These are phyloP conservation scores for Stenopsyche tienmushanensis DNA, from an alignment of 1,140 invertebrate genomes.

Conservation along the genomic window DNA sequence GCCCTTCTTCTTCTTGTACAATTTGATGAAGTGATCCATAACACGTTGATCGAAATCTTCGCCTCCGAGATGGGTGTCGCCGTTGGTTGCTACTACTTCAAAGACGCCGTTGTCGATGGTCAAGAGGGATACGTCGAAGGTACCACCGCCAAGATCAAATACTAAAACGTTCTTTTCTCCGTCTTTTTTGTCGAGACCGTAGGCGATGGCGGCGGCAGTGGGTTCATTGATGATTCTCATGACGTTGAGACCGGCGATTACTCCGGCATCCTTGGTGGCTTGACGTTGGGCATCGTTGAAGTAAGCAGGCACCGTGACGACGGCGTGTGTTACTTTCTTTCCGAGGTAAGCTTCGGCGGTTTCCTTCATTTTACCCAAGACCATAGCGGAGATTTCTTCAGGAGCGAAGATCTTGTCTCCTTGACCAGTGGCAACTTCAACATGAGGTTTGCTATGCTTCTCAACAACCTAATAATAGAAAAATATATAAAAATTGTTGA, in stretches of 20 bases:
- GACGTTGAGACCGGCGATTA: conserved; percentile 90
- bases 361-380: conserved; percentile 97
- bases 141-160: conserved; percentile 99
- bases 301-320: conserved; percentile 98
- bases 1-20: conserved; percentile 99
- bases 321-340: conserved; percentile 96
- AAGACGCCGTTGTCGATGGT: conserved; percentile 98
- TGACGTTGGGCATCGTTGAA: conserved; percentile 98
- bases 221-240: conserved; percentile 99
- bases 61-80: conserved; percentile 97
- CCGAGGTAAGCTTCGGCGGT: conserved; percentile 96
- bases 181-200: conserved; percentile 98
- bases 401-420: conserved; percentile 90
- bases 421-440: conserved; percentile 67
- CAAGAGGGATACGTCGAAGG: conserved; percentile 97
- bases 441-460: conserved; percentile 82
- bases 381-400: conserved; percentile 98
- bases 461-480: conserved; percentile 63
- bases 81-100: conserved; percentile 93
- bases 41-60: conserved; percentile 99
- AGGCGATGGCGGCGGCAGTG: conserved; percentile 99
- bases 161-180: conserved; percentile 99
- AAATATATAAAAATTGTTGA: conserved; percentile 11
- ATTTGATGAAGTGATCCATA: conserved; percentile 98
- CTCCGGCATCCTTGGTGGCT: conserved; percentile 91